Percentiles rank a stretch among this genome's conserved stretches.
These are phyloP conservation scores for Gobio gobio DNA, from an alignment of 2,113 vertebrate genomes.

Conservation along the genomic window DNA sequence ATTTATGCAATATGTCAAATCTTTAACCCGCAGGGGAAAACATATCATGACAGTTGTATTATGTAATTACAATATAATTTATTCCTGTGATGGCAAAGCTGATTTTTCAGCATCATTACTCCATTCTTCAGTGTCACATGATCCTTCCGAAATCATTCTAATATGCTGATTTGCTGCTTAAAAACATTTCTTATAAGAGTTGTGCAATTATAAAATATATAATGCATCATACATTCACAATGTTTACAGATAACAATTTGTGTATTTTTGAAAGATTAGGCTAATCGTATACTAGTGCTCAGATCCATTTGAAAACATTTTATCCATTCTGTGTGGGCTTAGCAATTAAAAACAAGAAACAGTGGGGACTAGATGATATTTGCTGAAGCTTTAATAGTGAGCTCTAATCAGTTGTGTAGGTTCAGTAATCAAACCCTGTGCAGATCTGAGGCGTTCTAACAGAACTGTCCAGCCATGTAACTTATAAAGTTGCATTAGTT, in stretches of 20 bases:
- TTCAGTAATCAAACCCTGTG: not conserved
- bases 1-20: too few relatives aligned
- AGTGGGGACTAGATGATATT: not conserved
- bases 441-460: not conserved
- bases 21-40: too few relatives aligned
- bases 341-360: not conserved
- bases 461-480: slow-evolving; percentile 2
- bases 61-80: too few relatives aligned
- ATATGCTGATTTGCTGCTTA: not conserved
- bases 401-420: not conserved
- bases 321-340: not conserved
- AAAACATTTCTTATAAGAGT: not conserved
- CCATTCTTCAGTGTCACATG: not conserved
- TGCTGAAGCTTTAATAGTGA: not conserved
- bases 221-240: too few relatives aligned
- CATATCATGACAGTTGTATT: too few relatives aligned
- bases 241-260: too few relatives aligned
- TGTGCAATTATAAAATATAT: too few relatives aligned
- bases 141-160: too few relatives aligned
- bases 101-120: not conserved
- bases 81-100: not conserved
- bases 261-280: not conserved
- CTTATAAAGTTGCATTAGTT: slow-evolving; percentile 8
- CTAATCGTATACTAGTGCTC: not conserved
- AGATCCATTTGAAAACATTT: not conserved